These are phyloP conservation scores for Athene noctua DNA, from an alignment of 2,113 vertebrate species.

Conservation along the genomic window DNA sequence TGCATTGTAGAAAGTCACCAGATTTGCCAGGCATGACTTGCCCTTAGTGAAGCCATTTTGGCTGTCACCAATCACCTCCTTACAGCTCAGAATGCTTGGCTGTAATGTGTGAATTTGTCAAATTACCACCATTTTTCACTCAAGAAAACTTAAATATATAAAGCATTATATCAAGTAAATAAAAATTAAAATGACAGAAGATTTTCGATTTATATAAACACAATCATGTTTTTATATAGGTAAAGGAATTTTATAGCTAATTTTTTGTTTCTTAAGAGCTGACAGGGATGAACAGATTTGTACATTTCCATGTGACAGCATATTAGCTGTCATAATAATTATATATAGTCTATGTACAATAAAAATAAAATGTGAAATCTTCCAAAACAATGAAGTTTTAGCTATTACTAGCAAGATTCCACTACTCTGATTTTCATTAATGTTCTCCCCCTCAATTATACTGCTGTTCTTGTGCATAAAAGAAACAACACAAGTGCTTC, in stretches of 20 bases:
- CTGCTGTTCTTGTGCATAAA: neutral
- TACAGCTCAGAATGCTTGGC: neutral
- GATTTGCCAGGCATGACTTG: too few species aligned
- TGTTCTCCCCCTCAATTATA: too few species aligned
- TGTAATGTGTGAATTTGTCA: neutral
- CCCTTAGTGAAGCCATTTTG: too few species aligned
- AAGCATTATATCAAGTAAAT: neutral
- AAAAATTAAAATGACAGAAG: neutral
- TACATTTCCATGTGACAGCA: neutral
- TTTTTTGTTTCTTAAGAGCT: neutral
- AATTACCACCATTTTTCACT: neutral
- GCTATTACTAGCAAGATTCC: neutral
- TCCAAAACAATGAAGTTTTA: neutral
- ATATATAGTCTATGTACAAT: neutral
- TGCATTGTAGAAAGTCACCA: too few species aligned
- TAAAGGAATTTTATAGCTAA: neutral
- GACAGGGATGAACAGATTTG: neutral
- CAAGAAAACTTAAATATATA: neutral
- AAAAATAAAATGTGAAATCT: neutral
- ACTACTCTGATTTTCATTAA: neutral
- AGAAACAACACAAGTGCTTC: neutral
- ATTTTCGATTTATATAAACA: neutral
- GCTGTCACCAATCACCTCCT: too few species aligned
- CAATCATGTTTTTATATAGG: neutral
- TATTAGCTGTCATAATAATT: neutral